phyloP scores from a whole-genome alignment of 2,113 vertebrate genomes.

The Chamaetylas fuelleborni region DNA sequence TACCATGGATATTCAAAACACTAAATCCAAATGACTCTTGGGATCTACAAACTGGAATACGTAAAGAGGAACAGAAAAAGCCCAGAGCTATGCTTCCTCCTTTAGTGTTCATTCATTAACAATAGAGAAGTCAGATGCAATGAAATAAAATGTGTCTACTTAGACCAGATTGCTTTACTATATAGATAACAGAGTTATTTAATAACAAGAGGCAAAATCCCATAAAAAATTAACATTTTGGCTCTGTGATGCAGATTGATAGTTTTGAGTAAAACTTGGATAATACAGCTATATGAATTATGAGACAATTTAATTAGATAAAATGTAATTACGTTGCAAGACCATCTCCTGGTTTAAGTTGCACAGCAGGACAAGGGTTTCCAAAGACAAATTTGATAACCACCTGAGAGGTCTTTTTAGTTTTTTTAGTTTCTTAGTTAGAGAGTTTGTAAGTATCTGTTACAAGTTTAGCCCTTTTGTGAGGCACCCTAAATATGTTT shows the following conservation, averaged over 20 bases:
- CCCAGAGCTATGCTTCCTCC: background rate
- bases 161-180: background rate
- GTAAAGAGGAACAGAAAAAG: background rate
- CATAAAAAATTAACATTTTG: background rate
- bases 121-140: background rate
- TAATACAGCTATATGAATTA: background rate
- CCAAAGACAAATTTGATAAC: conserved; percentile 14
- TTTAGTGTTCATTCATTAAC: conserved; percentile 10
- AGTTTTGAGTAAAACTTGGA: background rate
- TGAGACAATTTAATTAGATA: background rate
- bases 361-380: background rate
- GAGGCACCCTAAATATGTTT: background rate
- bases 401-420: background rate
- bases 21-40: background rate
- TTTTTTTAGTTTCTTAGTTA: conserved; percentile 21
- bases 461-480: conserved; percentile 19
- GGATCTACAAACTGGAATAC: background rate
- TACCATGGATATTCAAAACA: background rate
- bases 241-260: background rate
- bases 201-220: background rate
- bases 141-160: background rate
- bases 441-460: conserved; percentile 3
- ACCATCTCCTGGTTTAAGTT: background rate
- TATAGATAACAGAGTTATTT: background rate
- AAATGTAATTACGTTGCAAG: background rate